Conservation (phyloP, 2,113 vertebrate species). For the Hiodon alosoides region DNA sequence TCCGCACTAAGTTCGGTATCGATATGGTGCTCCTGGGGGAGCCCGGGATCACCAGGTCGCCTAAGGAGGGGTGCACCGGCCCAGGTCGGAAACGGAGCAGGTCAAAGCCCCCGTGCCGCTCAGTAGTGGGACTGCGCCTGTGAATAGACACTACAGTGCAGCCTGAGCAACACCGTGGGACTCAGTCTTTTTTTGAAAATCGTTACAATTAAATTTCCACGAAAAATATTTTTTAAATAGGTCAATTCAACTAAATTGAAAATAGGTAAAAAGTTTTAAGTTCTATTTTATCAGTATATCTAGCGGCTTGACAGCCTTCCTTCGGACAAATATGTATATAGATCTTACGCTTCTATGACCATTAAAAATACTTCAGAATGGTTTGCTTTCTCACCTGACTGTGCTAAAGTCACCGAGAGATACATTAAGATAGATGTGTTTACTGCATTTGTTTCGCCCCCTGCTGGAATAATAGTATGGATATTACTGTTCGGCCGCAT, state of each 20-base stretch:
- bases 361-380: too few species aligned
- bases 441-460: not conserved
- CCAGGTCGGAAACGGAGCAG: conserved; percentile 40
- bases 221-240: not conserved
- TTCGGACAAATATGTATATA: not conserved
- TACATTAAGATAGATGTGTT: too few species aligned
- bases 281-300: not conserved
- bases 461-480: not conserved
- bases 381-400: too few species aligned
- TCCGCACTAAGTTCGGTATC: too few species aligned
- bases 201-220: too few species aligned
- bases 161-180: conserved; percentile 50
- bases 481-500: not conserved
- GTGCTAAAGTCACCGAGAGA: too few species aligned
- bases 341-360: too few species aligned
- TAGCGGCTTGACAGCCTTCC: not conserved
- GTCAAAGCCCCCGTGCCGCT: conserved; percentile 67
- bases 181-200: conserved; percentile 44
- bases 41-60: conserved; percentile 48
- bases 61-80: conserved; percentile 42
- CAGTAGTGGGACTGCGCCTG: conserved; percentile 61
- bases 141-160: conserved; percentile 60
- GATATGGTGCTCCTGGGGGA: conserved; percentile 41
- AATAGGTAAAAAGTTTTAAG: not conserved
- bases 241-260: not conserved